Base-by-base conservation (phyloP, 2,113 vertebrate species). In the Megaleporinus macrocephalus region DNA sequence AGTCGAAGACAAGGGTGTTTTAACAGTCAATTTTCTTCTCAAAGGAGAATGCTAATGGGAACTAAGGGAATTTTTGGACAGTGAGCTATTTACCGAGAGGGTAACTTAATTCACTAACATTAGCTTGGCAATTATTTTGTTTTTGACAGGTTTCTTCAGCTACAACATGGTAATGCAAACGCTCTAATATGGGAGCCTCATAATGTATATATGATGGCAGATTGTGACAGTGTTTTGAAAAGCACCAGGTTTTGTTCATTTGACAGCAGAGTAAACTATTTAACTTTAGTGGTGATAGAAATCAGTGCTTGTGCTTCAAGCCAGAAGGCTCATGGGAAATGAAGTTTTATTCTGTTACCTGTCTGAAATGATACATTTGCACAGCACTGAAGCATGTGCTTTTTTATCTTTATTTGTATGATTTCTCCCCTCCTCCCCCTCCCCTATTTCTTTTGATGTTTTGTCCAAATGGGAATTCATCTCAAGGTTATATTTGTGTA, bases 351-450 rank as follows among this genome's bases (percentile, higher is more conserved):
- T 92, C 73, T 70, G 27, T 92, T 86, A 83, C 88, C 90, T 90
- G 88, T 81, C 86, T 94, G 93, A 92, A 94, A 91, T 7, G 49
- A 18, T 92, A 91, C 91, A 93, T 95, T 97, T 98, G 96, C 97
- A 97, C 97, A 97, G 95, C 93, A 95, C 93, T 93, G 94, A 96
- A 95, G 96, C 96, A 96, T 96, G 96, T 95, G 93, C 94, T 96
- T 91, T 95, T 95, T 95, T 93, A 95, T 94, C 94, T 95, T 94
- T 95, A 95, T 85, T 89, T 95, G 94, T 95, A 94, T 94, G 95
- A 92, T 85, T 77, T 95, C 5, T 11, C 9, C 9, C 95, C 36
- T 36, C 3, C 36, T 7, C 7, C 36, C 53, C n/a, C n/a, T n/a
- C 44, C n/a, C 24, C 36, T 14, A 2, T 59, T 96, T 95, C 95